Conservation (phyloP, 2,888 invertebrate species). For the Clivina fossor region DNA sequence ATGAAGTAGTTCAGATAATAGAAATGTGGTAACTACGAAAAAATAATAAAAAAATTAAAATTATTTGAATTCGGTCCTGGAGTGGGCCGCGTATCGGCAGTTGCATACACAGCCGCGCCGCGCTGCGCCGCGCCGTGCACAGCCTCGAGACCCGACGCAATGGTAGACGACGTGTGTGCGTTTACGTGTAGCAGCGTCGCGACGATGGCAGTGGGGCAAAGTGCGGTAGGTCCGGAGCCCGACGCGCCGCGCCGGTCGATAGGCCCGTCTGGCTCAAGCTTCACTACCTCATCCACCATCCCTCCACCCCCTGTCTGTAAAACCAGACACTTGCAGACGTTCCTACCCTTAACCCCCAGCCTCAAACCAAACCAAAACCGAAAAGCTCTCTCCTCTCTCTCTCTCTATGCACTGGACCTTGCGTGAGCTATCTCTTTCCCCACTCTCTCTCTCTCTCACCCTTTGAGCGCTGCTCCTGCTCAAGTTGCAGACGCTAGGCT, state of each 20-base stretch:
- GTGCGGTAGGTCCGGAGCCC: constrained; percentile 47
- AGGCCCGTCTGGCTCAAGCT: constrained; percentile 46
- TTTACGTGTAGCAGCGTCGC: no score
- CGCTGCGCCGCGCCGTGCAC: constrained; percentile 35
- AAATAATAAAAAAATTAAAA: neutral
- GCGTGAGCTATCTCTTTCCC: constrained; percentile 14
- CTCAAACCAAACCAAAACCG: neutral
- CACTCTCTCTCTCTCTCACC: neutral
- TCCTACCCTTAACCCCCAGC: neutral
- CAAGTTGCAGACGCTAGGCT: no score
- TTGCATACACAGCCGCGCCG: constrained; percentile 21
- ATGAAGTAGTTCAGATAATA: no score
- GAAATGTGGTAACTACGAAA: neutral
- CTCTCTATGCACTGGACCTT: neutral
- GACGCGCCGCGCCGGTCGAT: constrained; percentile 44
- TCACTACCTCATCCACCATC: neutral
- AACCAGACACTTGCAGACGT: constrained; percentile 27
- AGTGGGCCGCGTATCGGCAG: constrained; percentile 10
- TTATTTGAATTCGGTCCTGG: neutral
- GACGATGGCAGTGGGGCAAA: constrained; percentile 45
- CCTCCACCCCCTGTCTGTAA: neutral
- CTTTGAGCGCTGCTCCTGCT: no score
- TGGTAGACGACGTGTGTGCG: constrained; percentile 37
- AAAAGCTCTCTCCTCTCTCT: no score
- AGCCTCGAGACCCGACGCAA: constrained; percentile 39